Evolutionary conservation across 2,113 vertebrate genomes (phyloP).

Genomic region (Lichenostomus cassidix): DNA sequence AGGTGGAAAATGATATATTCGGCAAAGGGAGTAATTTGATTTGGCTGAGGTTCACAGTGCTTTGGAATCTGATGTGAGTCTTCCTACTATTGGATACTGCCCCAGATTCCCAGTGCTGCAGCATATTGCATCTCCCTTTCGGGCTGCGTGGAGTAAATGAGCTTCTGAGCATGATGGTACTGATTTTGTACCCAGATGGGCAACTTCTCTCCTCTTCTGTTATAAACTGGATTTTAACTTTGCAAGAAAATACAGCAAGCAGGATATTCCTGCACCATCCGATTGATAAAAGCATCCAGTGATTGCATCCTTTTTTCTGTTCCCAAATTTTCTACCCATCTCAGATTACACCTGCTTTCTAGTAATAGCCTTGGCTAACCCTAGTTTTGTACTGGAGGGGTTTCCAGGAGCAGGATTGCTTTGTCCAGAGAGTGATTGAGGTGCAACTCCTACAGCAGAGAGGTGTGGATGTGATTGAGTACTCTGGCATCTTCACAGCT

Average conservation of each 20-base stretch:
- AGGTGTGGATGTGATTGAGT: not conserved
- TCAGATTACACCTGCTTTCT: not conserved
- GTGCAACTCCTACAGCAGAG: not conserved
- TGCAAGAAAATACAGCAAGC: not conserved
- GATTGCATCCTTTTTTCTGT: not conserved
- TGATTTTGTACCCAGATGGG: constrained; percentile 28
- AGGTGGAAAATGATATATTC: constrained; percentile 32
- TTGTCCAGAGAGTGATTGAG: not conserved
- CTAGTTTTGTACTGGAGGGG: not conserved
- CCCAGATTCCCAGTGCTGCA: constrained; percentile 3
- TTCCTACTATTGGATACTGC: constrained; percentile 13
- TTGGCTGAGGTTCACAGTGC: not conserved
- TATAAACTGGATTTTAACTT: not conserved
- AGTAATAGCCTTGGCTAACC: not conserved
- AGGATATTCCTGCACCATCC: not conserved
- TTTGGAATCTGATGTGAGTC: constrained; percentile 29
- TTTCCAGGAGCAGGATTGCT: not conserved
- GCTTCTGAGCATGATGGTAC: not conserved
- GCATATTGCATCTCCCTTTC: not conserved
- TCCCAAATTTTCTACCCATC: not conserved
- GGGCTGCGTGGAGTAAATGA: not conserved
- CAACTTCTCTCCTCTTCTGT: constrained; percentile 15
- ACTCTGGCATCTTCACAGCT: not conserved
- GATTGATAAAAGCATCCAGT: not conserved
- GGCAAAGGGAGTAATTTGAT: not conserved